Conservation (phyloP, 2,888 invertebrate genomes). For the Pterostichus niger region DNA sequence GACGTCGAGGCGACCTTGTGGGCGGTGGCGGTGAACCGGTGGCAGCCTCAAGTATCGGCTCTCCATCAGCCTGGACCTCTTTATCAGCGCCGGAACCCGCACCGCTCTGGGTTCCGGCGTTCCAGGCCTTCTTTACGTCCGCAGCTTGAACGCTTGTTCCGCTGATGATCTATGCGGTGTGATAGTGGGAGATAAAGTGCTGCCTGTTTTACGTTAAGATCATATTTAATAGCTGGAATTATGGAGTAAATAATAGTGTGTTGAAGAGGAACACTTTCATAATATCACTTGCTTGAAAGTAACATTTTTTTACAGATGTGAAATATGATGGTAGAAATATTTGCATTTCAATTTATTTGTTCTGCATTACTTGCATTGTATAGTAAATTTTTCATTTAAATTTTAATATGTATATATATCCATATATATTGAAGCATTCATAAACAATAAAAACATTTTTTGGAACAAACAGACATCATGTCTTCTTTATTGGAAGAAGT, state of each 20-base stretch:
- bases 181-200: constrained; percentile 16
- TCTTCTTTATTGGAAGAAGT: neutral
- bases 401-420: too few species aligned
- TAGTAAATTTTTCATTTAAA: too few species aligned
- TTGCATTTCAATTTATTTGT: too few species aligned
- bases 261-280: neutral
- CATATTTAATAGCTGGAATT: constrained; percentile 3
- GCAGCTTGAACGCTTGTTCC: constrained; percentile 1
- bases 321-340: too few species aligned
- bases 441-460: neutral
- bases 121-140: constrained; percentile 41
- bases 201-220: constrained; percentile 8
- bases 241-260: neutral
- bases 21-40: constrained; percentile 28
- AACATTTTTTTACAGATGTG: too few species aligned
- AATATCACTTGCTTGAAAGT: too few species aligned
- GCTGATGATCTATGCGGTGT: constrained; percentile 13
- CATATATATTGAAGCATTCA: too few species aligned
- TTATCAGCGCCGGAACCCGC: constrained; percentile 47
- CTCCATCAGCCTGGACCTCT: constrained; percentile 63
- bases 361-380: too few species aligned
- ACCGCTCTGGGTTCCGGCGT: neutral
- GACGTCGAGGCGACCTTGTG: constrained; percentile 1
- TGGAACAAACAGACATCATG: neutral
- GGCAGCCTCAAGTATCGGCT: constrained; percentile 55